Evolutionary conservation across 2,888 invertebrate genomes (phyloP).

Genomic region (Luffia ferchaultella): DNA sequence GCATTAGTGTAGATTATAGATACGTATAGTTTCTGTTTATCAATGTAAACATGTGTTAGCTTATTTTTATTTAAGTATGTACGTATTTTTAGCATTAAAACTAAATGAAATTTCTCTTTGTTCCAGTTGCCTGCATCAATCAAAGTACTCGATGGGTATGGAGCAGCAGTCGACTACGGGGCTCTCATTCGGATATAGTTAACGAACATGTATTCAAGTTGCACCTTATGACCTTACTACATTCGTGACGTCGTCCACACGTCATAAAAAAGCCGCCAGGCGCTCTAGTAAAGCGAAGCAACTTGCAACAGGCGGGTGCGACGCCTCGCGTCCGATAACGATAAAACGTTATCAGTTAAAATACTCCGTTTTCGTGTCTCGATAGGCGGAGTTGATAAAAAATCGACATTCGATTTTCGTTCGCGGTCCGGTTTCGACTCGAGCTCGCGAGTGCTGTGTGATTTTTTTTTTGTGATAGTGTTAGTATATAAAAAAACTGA

Average conservation of each 20-base stretch:
- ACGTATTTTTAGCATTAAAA: too few relatives aligned
- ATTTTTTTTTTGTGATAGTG: background rate
- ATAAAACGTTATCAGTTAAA: background rate
- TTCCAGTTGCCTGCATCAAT: constrained; percentile 52
- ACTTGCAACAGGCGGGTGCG: background rate
- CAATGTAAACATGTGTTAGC: too few relatives aligned
- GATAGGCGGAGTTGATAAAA: too few relatives aligned
- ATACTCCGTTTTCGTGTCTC: background rate
- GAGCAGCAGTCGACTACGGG: constrained; percentile 47
- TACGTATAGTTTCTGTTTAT: too few relatives aligned
- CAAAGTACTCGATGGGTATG: constrained; percentile 49
- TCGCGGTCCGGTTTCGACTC: too few relatives aligned
- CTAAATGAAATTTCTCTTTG: constrained; percentile 36
- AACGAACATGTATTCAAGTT: background rate
- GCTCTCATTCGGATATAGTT: background rate
- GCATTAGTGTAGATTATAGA: too few relatives aligned
- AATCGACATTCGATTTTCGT: background rate
- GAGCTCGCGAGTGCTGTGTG: background rate
- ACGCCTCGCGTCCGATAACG: background rate
- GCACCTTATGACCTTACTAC: background rate
- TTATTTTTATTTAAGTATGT: too few relatives aligned
- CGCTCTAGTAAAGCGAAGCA: background rate
- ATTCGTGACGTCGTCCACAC: background rate
- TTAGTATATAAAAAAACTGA: background rate
- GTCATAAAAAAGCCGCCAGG: background rate